Evolutionary conservation across 1,140 invertebrate species (phyloP), one percentile per base, ranked within the genome.

Genomic region (Oppia nitens): DNA sequence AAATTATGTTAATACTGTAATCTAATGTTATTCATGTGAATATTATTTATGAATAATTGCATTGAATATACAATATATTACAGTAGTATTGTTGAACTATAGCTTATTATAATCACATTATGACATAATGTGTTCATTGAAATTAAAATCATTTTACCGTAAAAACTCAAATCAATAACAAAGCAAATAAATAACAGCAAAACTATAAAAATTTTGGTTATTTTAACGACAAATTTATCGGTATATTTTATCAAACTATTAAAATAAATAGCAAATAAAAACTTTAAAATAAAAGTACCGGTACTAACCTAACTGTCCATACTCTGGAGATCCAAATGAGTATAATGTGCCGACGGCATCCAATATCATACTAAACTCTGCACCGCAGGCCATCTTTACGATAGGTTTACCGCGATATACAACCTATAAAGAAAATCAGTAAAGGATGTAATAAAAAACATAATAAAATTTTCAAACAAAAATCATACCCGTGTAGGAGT

Each of bases 261-360:
- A 25, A 26, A 6, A 23, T 48, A 25, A 55, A 32, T 47, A 2
- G 14, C 20, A n/a, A 55, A 55, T 55, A 54, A 28, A 17, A 17
- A n/a, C n/a, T 60, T 62, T 29, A 21, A 55, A 49, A 20, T 45
- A 23, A 52, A 2, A 53, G 23, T 11, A 59, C n/a, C n/a, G n/a
- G n/a, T n/a, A n/a, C n/a, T n/a, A n/a, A 79, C 82, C 83, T 27
- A 94, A 68, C 67, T 90, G 87, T 2, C 91, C 91, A 72, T 89
- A 89, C 67, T 94, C 89, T 0, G 91, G 91, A 59, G 84, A 78
- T 3, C 91, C 91, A 70, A 94, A 95, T 0, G 88, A 87, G 70
- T 89, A 85, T 11, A 94, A 71, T 58, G 81, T 81, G 11, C 90
- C 90, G 70, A 88, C 85, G 57, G 85, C 81, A 69, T 94, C 89